Percentiles rank a stretch among this genome's conserved stretches.
Conservation (phyloP, 2,888 invertebrate species). For the Limnephilus marmoratus region DNA sequence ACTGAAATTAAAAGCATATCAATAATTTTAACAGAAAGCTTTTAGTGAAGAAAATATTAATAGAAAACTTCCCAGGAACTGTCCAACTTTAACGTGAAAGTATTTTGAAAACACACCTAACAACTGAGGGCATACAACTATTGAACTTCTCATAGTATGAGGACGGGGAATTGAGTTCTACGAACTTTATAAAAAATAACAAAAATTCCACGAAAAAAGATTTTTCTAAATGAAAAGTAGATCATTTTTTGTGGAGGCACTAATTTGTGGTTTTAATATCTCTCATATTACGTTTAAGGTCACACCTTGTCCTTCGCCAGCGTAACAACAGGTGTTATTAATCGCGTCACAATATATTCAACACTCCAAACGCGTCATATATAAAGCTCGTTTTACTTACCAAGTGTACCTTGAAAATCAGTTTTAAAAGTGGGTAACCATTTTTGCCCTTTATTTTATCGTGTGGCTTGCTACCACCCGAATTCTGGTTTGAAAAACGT, state of each 20-base stretch:
- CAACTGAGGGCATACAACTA: background rate
- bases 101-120: no score
- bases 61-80: no score
- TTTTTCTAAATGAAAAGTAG: background rate
- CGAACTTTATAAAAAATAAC: background rate
- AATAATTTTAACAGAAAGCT: background rate
- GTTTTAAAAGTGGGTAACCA: background rate
- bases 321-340: conserved; percentile 24
- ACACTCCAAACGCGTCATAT: background rate
- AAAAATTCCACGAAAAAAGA: no score
- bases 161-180: background rate
- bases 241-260: background rate
- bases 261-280: background rate
- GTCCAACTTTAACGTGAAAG: no score
- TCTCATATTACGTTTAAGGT: background rate
- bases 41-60: background rate
- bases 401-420: background rate
- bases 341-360: conserved; percentile 37
- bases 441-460: background rate
- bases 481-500: background rate
- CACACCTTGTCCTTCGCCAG: background rate
- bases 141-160: background rate
- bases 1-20: background rate
- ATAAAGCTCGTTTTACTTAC: background rate
- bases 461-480: background rate